These are phyloP conservation scores for Xerus rutilus DNA, from an alignment of 2,797 vertebrate genomes.

Conservation along the genomic window DNA sequence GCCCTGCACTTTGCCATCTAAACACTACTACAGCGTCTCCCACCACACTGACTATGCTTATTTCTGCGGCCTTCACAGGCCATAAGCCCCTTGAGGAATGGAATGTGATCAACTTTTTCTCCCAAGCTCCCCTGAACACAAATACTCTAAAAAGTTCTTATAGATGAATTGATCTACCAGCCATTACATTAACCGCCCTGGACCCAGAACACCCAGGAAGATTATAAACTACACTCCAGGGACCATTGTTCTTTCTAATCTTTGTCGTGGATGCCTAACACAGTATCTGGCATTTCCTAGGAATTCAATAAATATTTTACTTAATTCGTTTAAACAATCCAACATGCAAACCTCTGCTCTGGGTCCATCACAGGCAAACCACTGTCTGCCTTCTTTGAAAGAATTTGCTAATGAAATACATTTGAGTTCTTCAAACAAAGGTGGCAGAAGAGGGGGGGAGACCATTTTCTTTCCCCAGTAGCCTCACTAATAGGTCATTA, in stretches of 20 bases:
- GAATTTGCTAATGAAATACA: not conserved
- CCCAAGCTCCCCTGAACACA: not conserved
- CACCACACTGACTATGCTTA: not conserved
- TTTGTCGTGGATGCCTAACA: not conserved
- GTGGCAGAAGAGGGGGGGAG: not conserved
- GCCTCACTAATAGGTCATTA: constrained; percentile 60
- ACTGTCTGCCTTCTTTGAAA: constrained; percentile 3
- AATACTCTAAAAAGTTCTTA: not conserved
- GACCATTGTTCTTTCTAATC: not conserved
- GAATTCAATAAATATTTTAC: constrained; percentile 2
- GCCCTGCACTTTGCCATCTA: not conserved
- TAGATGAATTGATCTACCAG: not conserved
- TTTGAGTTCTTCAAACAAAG: constrained; percentile 45
- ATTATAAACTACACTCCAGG: not conserved
- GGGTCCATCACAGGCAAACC: not conserved
- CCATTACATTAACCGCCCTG: not conserved
- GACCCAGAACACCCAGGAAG: not conserved
- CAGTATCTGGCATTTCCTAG: not conserved
- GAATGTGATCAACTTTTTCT: not conserved
- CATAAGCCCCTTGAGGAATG: not conserved
- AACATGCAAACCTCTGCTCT: not conserved
- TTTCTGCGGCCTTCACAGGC: not conserved
- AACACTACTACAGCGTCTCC: not conserved
- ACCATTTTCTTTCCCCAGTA: not conserved
- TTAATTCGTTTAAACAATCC: constrained; percentile 29